These are phyloP conservation scores for Heteromyza rotundicornis DNA, from an alignment of 2,888 invertebrate species.

Conservation along the genomic window DNA sequence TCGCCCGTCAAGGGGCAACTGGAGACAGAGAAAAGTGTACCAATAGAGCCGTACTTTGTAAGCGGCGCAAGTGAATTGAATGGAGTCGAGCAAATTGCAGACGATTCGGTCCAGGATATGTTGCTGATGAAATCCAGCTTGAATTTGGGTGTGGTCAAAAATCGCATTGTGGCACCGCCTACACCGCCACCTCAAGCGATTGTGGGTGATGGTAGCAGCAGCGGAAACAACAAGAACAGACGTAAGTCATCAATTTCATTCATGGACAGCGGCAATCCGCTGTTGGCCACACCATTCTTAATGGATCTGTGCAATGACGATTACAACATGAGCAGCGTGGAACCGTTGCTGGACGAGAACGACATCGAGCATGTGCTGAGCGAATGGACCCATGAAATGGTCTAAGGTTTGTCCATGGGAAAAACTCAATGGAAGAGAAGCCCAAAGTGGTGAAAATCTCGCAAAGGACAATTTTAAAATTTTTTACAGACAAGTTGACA, in stretches of 20 bases:
- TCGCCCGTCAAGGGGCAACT: slow-evolving; percentile 27
- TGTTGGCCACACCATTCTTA: slow-evolving; percentile 49
- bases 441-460: not conserved
- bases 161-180: no score
- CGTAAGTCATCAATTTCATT: slow-evolving; percentile 48
- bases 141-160: not conserved
- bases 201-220: not conserved
- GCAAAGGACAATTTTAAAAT: not conserved
- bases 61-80: not conserved
- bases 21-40: slow-evolving; percentile 19
- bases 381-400: slow-evolving; percentile 44
- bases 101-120: not conserved
- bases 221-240: slow-evolving; percentile 29
- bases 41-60: not conserved
- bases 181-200: not conserved
- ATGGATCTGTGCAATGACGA: slow-evolving; percentile 58
- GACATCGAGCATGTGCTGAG: slow-evolving; percentile 53
- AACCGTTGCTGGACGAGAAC: slow-evolving; percentile 42
- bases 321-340: slow-evolving; percentile 53
- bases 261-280: slow-evolving; percentile 53
- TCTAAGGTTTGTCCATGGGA: slow-evolving; percentile 25
- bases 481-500: slow-evolving; percentile 7
- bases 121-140: slow-evolving; percentile 19
- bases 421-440: not conserved
- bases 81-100: not conserved